Base-by-base conservation (phyloP, 2,888 invertebrate species). In the Hartigia nigra region DNA sequence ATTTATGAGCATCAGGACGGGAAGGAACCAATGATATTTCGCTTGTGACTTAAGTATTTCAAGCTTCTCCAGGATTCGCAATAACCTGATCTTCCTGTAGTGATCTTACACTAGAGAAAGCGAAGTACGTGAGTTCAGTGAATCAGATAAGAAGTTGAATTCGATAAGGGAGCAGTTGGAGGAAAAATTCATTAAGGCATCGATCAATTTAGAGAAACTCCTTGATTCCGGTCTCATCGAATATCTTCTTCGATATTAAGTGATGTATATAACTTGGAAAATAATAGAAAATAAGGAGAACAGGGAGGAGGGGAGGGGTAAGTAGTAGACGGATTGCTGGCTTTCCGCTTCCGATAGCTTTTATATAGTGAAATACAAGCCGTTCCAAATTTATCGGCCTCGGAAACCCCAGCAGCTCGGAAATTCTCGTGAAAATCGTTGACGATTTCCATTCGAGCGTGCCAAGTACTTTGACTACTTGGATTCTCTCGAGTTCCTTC, bases 111-210 rank as follows among this genome's bases (percentile, higher is more conserved):
- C 55, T 55, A 55, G 55, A 55, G 23, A 55, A 55, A 55, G 23
- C 9, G 23, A 23, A 55, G 55, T 55, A 23, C 23, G 23, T 55
- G 55, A 55, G 55, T 55, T 23, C 23, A 55, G 55, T 55, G 23
- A 23, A 55, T 55, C 23, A 9, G 23, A 55, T 14, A 55, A 23
- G 23, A 55, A 55, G 14, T 77, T 39, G 5, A 12, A 11, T 11
- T 69, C 34, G 76, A 39, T 12, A 31, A 9, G 23, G 14, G 77
- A 77, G 36, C 31, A 55, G 31, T 2, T 55, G 31, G 5, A n/a
- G 76, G n/a, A 14, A 55, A 70, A 31, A 76, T 72, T 72, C 31
- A 31, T 72, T 72, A 35, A 72, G 31, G 72, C 31, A 14, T 72
- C 72, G 72, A 72, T 72, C 72, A 32, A 72, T 72, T 34, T 32